phyloP scores from a whole-genome alignment of 2,797 vertebrate species.

The Semotilus atromaculatus region DNA sequence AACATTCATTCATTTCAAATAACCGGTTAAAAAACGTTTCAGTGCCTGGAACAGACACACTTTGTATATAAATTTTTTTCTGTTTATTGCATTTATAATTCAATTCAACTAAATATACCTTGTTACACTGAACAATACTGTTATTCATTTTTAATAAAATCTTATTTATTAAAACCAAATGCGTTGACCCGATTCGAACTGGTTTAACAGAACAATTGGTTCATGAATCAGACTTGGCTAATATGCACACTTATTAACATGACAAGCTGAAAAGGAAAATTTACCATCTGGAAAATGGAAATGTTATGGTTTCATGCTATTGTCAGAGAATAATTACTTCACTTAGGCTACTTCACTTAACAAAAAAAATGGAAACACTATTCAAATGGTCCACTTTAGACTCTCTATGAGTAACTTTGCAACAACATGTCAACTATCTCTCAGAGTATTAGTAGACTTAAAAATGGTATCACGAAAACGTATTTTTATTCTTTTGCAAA shows the following conservation, averaged over 20 bases:
- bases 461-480: no score
- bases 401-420: not conserved
- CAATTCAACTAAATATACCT: not conserved
- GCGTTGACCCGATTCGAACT: not conserved
- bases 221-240: not conserved
- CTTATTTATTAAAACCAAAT: not conserved
- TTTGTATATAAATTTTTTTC: not conserved
- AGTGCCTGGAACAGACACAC: not conserved
- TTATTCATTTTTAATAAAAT: not conserved
- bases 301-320: constrained; percentile 16
- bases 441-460: not conserved
- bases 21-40: not conserved
- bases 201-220: not conserved
- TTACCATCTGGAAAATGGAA: constrained; percentile 1
- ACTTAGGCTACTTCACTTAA: not conserved
- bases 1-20: not conserved
- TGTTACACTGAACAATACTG: not conserved
- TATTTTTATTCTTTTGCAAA: no score
- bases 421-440: not conserved
- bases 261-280: not conserved
- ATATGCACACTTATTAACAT: not conserved
- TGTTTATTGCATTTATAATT: not conserved
- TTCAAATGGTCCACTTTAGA: not conserved
- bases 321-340: not conserved
- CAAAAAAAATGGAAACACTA: not conserved